Base-by-base conservation (phyloP, 2,797 vertebrate genomes). In the Oryzias dopingdopingensis region DNA sequence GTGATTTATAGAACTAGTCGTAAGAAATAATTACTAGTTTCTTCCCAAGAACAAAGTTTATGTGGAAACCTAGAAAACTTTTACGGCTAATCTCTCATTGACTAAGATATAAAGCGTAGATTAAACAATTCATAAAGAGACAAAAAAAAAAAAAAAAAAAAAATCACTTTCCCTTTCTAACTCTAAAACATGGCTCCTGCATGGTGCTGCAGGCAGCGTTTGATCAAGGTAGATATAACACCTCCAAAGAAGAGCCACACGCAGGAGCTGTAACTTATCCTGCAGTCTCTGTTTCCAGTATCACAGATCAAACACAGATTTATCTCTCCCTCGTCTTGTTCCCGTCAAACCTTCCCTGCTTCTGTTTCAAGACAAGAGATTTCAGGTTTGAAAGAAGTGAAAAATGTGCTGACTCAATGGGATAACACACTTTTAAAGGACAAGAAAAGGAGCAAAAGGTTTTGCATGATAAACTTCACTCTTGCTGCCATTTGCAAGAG, bases 301-400 rank as follows among this genome's bases (percentile, higher is more conserved):
- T 82, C 82, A 78, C 60, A 85, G 72, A 81, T 76, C 74, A 74
- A 59, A 76, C 76, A 20, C 13, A 59, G 58, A 58, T 73, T 76
- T 45, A 69, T 76, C 62, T 52, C 20, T 14, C 16, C 45, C 42
- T 74, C 70, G 74, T 74, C 73, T 51, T 60, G 59, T 48, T 56
- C 57, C 46, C 46, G 42, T 78, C 72, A 77, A 62, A 72, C 42
- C 62, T 59, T 69, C 52, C 44, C 59, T 63, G 74, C 53, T 81
- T 75, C 64, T 44, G 45, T 81, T 83, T 83, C 73, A 73, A 65
- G 52, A 37, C 32, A 12, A 37, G 32, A 37, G 10, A 12, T 37
- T 37, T 37, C 32, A 12, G 8, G 10, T 37, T 37, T 13, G 32
- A 37, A 37, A 37, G 10, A 37, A 37, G 32, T 37, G 32, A 37